phyloP scores from a whole-genome alignment of 2,888 invertebrate genomes.

The Yponomeuta evonymella region DNA sequence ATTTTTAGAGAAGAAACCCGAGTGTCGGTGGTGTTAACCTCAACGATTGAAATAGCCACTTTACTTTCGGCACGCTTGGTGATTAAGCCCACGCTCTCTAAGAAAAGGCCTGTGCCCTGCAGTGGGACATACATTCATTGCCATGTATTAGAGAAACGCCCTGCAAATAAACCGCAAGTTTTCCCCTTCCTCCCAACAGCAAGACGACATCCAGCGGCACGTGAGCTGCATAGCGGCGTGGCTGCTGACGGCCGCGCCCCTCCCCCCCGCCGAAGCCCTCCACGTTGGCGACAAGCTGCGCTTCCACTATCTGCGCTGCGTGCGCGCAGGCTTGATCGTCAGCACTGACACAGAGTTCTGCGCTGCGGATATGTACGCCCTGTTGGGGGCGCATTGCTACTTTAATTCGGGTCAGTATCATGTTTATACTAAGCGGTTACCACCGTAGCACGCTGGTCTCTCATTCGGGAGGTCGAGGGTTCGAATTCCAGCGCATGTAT shows the following conservation, averaged over 20 bases:
- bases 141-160: too few species aligned
- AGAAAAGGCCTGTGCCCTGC: too few species aligned
- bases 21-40: too few species aligned
- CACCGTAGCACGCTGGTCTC: too few species aligned
- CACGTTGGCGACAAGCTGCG: slow-evolving; percentile 78
- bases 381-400: slow-evolving; percentile 85
- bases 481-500: too few species aligned
- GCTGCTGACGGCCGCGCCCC: slow-evolving; percentile 81
- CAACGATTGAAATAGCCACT: too few species aligned
- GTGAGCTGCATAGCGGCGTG: slow-evolving; percentile 86
- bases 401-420: slow-evolving; percentile 55
- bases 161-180: not conserved
- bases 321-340: slow-evolving; percentile 64
- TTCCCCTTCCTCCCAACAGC: slow-evolving; percentile 47
- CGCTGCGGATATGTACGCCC: slow-evolving; percentile 86
- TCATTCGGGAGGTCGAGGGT: too few species aligned
- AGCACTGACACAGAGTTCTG: slow-evolving; percentile 82
- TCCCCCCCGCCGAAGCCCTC: slow-evolving; percentile 70
- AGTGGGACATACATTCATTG: too few species aligned
- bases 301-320: slow-evolving; percentile 77
- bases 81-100: too few species aligned
- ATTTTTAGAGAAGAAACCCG: too few species aligned
- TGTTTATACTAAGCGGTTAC: too few species aligned
- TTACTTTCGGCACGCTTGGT: too few species aligned
- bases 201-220: slow-evolving; percentile 87